Base-by-base conservation (phyloP, 2,888 invertebrate genomes). In the Orthosia incerta region DNA sequence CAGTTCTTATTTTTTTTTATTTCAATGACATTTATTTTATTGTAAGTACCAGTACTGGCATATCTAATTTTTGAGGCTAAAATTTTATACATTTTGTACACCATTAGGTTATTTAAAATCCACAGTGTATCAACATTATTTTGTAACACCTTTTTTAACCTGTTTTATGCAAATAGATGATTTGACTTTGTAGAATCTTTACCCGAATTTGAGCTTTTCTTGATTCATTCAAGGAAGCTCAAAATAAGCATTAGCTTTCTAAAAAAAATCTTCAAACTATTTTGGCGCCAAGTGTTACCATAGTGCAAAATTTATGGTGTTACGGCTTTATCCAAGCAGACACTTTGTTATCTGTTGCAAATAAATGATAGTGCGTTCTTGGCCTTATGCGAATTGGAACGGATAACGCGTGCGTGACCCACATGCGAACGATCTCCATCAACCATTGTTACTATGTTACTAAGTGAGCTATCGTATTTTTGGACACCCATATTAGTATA, bases 341-440 rank as follows among this genome's bases (percentile, higher is more conserved):
- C 68, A 72, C 59, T 74, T 63, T 68, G 71, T 76, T 74, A 79
- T 79, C 73, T 74, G 46, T 23, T 80, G 74, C 66, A 63, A 80
- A 80, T 77, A 60, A 57, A 80, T 76, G 62, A 66, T 67, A 71
- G 75, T 79, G 66, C 68, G 81, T 74, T 79, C 79, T 76, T 76
- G 73, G 67, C 76, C 76, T 65, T 80, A 79, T 76, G 80, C 65
- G 80, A 85, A 79, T 81, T 79, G 69, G 75, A 79, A 83, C 76
- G 78, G 70, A 79, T 80, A 81, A 86, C 66, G 75, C 61, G 66
- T 79, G 71, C 85, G 86, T 86, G 87, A 84, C 82, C 76, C 55
- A 85, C 74, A 80, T 85, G 26, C 71, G 61, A 78, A 86, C 63
- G 70, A 64, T 61, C 53, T 57, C 74, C 65, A 60, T 64, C 66